Evolutionary conservation across 2,888 invertebrate species (phyloP).

Genomic region (Phymatocera aterrima): DNA sequence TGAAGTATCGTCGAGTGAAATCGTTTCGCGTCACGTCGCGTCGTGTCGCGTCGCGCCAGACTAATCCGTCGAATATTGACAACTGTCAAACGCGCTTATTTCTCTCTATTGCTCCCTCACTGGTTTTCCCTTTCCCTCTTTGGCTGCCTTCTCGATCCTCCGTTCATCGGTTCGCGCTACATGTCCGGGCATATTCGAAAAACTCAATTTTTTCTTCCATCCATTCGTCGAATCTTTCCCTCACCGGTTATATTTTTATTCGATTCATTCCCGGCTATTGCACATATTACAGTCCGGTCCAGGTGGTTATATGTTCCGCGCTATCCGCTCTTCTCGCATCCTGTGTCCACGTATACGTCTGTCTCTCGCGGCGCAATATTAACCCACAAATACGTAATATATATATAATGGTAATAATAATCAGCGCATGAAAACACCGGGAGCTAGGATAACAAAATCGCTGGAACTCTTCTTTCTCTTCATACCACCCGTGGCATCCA

Average conservation of each 20-base stretch:
- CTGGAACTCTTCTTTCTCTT: background rate
- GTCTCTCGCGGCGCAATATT: background rate
- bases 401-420: slow-evolving; percentile 14
- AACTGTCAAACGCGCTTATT: slow-evolving; percentile 34
- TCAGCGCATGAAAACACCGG: slow-evolving; percentile 12
- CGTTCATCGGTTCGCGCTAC: background rate
- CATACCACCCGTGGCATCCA: background rate
- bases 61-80: slow-evolving; percentile 45
- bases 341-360: background rate
- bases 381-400: background rate
- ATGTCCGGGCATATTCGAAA: slow-evolving; percentile 16
- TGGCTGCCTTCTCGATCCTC: slow-evolving; percentile 7
- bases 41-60: slow-evolving; percentile 24
- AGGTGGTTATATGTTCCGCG: background rate
- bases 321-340: background rate
- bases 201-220: slow-evolving; percentile 28
- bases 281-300: no score
- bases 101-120: no score
- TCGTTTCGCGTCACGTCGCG: no score
- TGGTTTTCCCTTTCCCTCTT: background rate
- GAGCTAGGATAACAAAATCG: background rate
- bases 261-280: slow-evolving; percentile 5
- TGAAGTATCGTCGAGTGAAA: slow-evolving; percentile 36
- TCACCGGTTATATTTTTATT: slow-evolving; percentile 38
- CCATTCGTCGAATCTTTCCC: slow-evolving; percentile 17